Evolutionary conservation across 2,888 invertebrate species (phyloP).

Genomic region (Labia minor): DNA sequence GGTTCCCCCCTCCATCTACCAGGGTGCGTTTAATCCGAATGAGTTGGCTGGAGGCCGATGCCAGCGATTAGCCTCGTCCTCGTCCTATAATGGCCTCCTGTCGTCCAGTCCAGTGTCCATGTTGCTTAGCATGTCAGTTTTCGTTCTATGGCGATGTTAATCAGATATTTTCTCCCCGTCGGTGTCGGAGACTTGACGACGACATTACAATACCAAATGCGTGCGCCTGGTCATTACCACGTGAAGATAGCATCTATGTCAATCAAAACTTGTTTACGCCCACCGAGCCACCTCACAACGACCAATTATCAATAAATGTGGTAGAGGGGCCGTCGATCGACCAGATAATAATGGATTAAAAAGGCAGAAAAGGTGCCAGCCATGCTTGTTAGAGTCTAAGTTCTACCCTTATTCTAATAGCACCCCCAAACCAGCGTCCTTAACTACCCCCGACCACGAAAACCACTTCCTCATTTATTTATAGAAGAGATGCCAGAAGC

Average conservation of each 20-base stretch:
- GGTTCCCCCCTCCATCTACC: background rate
- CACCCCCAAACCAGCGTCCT: background rate
- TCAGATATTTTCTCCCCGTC: background rate
- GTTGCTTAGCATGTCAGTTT: slow-evolving; percentile 13
- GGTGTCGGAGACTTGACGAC: background rate
- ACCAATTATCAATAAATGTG: slow-evolving; percentile 13
- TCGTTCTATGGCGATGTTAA: background rate
- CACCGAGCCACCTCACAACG: background rate
- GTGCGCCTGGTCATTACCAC: slow-evolving; percentile 1
- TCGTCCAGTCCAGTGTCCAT: background rate
- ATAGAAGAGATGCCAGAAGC: background rate
- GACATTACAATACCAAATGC: slow-evolving; percentile 4
- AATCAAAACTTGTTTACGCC: background rate
- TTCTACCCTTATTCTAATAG: no score
- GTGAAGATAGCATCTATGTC: slow-evolving; percentile 2
- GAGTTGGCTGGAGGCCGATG: background rate
- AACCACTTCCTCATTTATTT: background rate
- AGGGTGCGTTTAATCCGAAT: background rate
- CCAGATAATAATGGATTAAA: background rate
- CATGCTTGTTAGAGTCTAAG: background rate
- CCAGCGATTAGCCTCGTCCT: background rate
- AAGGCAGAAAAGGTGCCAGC: slow-evolving; percentile 2
- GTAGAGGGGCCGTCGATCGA: background rate
- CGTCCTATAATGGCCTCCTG: background rate
- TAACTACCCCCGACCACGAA: background rate